A percentile compares a stretch with the other conserved stretches of the same genome.
phyloP scores from a whole-genome alignment of 2,888 invertebrate genomes.

The Linyphia triangularis region DNA sequence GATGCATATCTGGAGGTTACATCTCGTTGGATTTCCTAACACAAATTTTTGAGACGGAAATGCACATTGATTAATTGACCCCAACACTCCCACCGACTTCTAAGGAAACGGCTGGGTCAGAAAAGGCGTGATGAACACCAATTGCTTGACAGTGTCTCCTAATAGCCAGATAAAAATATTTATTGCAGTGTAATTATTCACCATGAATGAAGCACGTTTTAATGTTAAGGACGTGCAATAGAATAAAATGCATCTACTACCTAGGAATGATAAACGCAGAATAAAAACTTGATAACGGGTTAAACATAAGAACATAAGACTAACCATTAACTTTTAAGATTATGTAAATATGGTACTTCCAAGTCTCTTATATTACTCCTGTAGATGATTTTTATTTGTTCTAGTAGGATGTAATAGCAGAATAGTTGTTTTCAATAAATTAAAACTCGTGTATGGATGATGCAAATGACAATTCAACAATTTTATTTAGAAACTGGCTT shows the following conservation, averaged over 20 bases:
- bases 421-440: too few species aligned
- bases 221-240: neutral
- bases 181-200: constrained; percentile 25
- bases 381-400: too few species aligned
- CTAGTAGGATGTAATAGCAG: too few species aligned
- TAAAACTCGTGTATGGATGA: too few species aligned
- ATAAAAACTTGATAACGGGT: too few species aligned
- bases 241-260: neutral
- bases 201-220: neutral
- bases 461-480: too few species aligned
- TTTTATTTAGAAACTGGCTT: too few species aligned
- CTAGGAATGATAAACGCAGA: too few species aligned
- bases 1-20: neutral
- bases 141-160: constrained; percentile 42
- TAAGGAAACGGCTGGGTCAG: constrained; percentile 14
- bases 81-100: constrained; percentile 8
- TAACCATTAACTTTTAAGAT: too few species aligned
- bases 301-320: too few species aligned
- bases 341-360: too few species aligned
- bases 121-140: constrained; percentile 59
- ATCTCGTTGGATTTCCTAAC: neutral
- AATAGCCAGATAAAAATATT: constrained; percentile 19
- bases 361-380: too few species aligned
- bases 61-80: constrained; percentile 36
- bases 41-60: constrained; percentile 23